A percentile compares a stretch with the other conserved stretches of the same genome.
Conservation (phyloP, 2,888 invertebrate species). For the Isotomurus palustris region DNA sequence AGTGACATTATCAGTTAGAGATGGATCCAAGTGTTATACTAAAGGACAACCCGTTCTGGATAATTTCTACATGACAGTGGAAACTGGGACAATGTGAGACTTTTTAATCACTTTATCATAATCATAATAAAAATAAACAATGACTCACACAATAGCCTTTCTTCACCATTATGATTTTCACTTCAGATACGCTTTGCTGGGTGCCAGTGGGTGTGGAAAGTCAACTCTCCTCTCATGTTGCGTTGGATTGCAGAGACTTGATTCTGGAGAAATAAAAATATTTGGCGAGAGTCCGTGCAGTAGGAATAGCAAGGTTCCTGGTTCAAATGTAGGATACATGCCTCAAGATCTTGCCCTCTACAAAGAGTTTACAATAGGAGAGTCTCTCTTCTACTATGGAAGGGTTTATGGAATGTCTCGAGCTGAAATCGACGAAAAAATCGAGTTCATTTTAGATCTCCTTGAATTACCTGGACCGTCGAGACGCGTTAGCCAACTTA, state of each 20-base stretch:
- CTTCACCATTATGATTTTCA: no score
- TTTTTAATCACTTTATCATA: no score
- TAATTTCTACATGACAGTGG: no score
- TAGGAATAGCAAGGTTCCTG: conserved; percentile 50
- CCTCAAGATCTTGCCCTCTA: conserved; percentile 79
- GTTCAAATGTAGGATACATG: conserved; percentile 53
- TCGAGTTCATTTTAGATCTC: conserved; percentile 29
- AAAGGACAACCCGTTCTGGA: no score
- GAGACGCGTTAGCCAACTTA: conserved; percentile 52
- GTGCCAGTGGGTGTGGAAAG: conserved; percentile 59
- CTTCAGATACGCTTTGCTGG: conserved; percentile 23
- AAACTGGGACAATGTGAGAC: no score
- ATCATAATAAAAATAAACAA: no score
- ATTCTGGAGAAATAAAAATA: conserved; percentile 50
- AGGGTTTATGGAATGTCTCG: conserved; percentile 33
- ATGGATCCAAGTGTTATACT: no score
- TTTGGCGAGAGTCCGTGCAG: conserved; percentile 51
- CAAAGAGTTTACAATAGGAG: conserved; percentile 86
- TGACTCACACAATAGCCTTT: no score
- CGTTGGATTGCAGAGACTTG: conserved; percentile 50
- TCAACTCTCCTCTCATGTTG: conserved; percentile 47
- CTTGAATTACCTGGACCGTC: conserved; percentile 25
- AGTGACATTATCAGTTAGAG: no score
- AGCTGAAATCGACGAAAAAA: conserved; percentile 21
- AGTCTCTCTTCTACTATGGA: conserved; percentile 50